phyloP scores from a whole-genome alignment of 2,888 invertebrate species.

The Andrena marginata region DNA sequence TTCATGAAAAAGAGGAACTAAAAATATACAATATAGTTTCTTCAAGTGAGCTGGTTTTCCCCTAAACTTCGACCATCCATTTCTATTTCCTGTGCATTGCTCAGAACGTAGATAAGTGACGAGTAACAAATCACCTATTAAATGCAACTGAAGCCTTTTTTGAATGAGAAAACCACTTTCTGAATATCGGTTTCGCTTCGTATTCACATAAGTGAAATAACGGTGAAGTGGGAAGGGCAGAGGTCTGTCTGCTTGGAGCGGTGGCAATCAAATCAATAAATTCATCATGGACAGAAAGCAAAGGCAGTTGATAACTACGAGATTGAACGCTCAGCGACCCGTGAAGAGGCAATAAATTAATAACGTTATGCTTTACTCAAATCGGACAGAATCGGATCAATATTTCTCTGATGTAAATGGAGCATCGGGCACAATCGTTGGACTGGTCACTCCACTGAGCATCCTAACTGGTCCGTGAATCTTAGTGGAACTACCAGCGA shows the following conservation, averaged over 20 bases:
- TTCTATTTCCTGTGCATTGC: no score
- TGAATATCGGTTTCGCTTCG: background rate
- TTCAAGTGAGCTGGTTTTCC: background rate
- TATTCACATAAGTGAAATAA: background rate
- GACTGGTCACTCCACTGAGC: slow-evolving; percentile 41
- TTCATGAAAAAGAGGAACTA: background rate
- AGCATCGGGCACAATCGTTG: slow-evolving; percentile 30
- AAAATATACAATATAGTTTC: background rate
- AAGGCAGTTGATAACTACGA: background rate
- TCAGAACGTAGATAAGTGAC: no score
- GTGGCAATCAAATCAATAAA: slow-evolving; percentile 19
- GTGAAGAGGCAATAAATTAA: slow-evolving; percentile 38
- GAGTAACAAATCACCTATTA: no score
- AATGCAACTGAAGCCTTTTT: no score
- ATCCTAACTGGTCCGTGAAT: slow-evolving; percentile 43
- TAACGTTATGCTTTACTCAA: slow-evolving; percentile 39
- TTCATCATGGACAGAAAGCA: slow-evolving; percentile 5
- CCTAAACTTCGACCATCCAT: no score
- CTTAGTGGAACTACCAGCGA: slow-evolving; percentile 41
- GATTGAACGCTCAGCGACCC: slow-evolving; percentile 13
- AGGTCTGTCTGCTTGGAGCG: background rate
- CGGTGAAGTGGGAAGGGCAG: background rate
- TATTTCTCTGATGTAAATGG: slow-evolving; percentile 30
- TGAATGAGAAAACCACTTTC: no score
- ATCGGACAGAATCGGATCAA: slow-evolving; percentile 38